These are phyloP conservation scores for Gonocerus acuteangulatus DNA, from an alignment of 2,888 invertebrate genomes.

Conservation along the genomic window DNA sequence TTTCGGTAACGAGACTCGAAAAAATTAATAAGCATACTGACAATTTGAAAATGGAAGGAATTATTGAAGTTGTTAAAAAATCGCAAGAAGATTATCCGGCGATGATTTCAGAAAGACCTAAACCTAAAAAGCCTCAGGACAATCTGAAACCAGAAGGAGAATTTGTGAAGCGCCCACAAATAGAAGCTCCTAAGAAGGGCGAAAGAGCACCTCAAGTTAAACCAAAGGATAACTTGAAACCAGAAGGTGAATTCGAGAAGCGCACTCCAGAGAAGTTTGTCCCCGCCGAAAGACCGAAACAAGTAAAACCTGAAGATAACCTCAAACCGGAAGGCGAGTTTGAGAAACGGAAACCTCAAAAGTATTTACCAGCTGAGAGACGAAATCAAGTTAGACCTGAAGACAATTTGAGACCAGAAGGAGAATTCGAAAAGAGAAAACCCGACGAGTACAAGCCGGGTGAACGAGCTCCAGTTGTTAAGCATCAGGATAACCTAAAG, in stretches of 20 bases:
- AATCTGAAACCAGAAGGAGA: conserved; percentile 53
- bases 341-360: conserved; percentile 37
- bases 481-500: conserved; percentile 48
- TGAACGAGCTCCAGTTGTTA: conserved; percentile 43
- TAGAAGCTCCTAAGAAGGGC: conserved; percentile 42
- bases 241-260: conserved; percentile 41
- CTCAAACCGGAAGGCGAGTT: conserved; percentile 47
- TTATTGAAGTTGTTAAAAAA: conserved; percentile 44
- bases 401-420: conserved; percentile 48
- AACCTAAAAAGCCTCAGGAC: conserved; percentile 37
- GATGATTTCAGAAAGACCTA: conserved; percentile 39
- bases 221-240: conserved; percentile 41
- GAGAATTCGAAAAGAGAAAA: conserved; percentile 46
- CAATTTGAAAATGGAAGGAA: conserved; percentile 50
- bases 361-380: conserved; percentile 36
- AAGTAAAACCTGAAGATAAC: conserved; percentile 43
- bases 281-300: conserved; percentile 46
- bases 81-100: conserved; percentile 45
- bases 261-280: conserved; percentile 39
- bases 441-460: conserved; percentile 42
- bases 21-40: conserved; percentile 45
- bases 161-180: conserved; percentile 46
- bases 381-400: conserved; percentile 46
- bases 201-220: conserved; percentile 45
- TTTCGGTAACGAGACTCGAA: conserved; percentile 26